Conservation (phyloP, 2,113 vertebrate species). For the Mormyrus iriodes region DNA sequence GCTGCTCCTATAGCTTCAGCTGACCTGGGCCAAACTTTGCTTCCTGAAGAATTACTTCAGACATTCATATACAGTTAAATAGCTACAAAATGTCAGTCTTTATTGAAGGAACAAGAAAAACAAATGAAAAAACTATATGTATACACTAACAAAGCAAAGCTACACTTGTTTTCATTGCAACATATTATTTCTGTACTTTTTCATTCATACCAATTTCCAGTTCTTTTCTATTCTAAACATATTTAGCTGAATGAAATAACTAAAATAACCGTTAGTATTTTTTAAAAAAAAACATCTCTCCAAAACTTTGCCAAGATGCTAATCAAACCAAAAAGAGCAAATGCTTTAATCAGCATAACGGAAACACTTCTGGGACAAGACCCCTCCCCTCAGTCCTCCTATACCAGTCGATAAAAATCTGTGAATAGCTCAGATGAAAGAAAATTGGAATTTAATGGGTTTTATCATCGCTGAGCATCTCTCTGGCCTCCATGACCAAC, state of each 20-base stretch:
- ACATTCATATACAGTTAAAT: neutral
- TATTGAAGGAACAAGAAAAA: neutral
- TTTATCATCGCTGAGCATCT: constrained; percentile 51
- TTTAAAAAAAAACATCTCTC: neutral
- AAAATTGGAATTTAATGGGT: constrained; percentile 58
- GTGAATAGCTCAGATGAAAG: constrained; percentile 46
- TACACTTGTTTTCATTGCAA: neutral
- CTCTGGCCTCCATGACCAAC: constrained; percentile 14
- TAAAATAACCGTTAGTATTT: neutral
- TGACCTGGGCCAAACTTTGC: neutral
- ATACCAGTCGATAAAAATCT: constrained; percentile 47
- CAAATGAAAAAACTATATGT: neutral
- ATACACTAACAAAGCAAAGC: neutral
- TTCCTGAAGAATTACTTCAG: neutral
- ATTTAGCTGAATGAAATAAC: neutral
- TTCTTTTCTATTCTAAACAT: neutral
- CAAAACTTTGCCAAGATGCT: neutral
- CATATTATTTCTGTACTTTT: neutral
- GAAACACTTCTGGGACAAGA: neutral
- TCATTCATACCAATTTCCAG: neutral
- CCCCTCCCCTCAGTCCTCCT: neutral
- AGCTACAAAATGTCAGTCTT: neutral
- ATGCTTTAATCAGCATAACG: constrained; percentile 13
- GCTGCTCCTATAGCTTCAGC: neutral
- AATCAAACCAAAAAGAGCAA: neutral